A percentile compares a stretch with the other conserved stretches of the same genome.
Evolutionary conservation across 1,140 invertebrate genomes (phyloP).

Genomic region (Bombus confusus): DNA sequence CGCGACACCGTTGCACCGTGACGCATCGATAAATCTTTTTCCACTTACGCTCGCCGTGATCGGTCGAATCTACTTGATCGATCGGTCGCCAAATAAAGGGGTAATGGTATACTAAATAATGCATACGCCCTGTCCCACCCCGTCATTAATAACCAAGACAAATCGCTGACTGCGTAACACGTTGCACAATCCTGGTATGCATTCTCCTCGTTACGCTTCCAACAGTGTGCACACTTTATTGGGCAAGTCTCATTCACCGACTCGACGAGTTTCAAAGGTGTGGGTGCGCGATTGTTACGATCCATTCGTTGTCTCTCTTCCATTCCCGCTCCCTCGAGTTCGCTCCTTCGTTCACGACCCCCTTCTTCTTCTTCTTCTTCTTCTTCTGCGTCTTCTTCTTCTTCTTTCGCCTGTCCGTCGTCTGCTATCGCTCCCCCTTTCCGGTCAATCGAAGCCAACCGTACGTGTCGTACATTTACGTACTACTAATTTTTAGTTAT

Average conservation of each 20-base stretch:
- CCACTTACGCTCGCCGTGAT: neutral
- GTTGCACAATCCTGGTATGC: conserved; percentile 56
- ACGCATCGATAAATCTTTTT: neutral
- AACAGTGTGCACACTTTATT: conserved; percentile 46
- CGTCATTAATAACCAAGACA: conserved; percentile 51
- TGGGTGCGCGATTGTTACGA: conserved; percentile 44
- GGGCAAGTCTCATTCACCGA: conserved; percentile 53
- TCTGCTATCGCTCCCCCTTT: conserved; percentile 55
- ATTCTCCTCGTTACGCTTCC: conserved; percentile 51
- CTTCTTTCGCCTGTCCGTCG: neutral
- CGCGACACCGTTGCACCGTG: neutral
- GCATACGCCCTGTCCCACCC: conserved; percentile 16
- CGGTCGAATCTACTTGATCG: neutral
- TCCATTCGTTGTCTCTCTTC: conserved; percentile 28
- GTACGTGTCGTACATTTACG: conserved; percentile 56
- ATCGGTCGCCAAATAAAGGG: conserved; percentile 35
- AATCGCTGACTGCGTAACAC: conserved; percentile 49
- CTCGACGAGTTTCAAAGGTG: neutral
- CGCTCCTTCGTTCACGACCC: neutral
- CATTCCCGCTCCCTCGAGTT: neutral
- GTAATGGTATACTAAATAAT: conserved; percentile 48
- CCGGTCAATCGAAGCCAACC: conserved; percentile 59
- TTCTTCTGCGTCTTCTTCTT: neutral
- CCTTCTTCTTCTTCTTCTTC: neutral
- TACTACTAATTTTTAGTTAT: conserved; percentile 56